Conservation (phyloP, 2,113 vertebrate species). For the Gymnogyps californianus region DNA sequence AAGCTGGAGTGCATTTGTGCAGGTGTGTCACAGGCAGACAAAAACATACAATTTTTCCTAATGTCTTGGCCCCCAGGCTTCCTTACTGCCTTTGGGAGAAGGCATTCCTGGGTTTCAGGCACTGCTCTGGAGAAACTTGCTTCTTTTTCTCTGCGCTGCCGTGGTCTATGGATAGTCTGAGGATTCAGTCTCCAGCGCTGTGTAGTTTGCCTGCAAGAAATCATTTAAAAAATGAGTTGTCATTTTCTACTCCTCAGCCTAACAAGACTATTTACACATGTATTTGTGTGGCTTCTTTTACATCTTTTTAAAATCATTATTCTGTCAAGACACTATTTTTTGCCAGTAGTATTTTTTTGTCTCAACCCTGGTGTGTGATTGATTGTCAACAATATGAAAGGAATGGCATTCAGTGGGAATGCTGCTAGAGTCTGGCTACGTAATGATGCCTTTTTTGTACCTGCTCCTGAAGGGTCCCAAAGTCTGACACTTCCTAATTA, state of each 20-base stretch:
- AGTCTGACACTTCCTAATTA: background rate
- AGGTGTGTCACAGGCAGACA: background rate
- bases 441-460: background rate
- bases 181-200: background rate
- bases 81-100: background rate
- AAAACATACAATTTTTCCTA: background rate
- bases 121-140: background rate
- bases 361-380: background rate
- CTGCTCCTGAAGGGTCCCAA: background rate
- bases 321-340: background rate
- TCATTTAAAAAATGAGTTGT: background rate
- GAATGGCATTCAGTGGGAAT: background rate
- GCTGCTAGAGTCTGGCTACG: background rate
- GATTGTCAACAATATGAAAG: background rate
- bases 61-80: background rate
- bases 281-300: background rate
- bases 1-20: background rate
- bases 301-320: background rate
- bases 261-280: background rate
- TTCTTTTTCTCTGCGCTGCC: background rate
- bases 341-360: background rate
- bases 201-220: background rate
- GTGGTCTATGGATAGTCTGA: background rate
- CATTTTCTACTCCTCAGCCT: background rate
- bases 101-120: background rate